Evolutionary conservation across 2,113 vertebrate species (phyloP).

Genomic region (Thalassoma bifasciatum): DNA sequence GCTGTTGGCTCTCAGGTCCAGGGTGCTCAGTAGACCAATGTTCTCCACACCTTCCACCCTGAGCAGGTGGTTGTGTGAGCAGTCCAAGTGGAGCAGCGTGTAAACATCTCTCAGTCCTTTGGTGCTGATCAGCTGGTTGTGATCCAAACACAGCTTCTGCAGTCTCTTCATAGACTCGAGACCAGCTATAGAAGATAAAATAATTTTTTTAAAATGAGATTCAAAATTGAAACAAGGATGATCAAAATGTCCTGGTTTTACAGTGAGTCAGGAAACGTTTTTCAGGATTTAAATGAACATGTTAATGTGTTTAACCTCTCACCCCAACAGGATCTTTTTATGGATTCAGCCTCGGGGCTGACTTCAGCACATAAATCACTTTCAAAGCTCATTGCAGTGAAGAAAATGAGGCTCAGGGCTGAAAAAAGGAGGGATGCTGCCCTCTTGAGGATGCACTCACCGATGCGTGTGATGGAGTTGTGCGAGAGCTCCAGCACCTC

Average conservation of each 20-base stretch:
- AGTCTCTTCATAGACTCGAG: conserved; percentile 88
- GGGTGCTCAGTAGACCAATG: conserved; percentile 88
- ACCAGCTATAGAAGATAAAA: conserved; percentile 82
- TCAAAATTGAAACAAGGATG: background rate
- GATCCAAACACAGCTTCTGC: conserved; percentile 87
- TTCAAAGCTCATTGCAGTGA: conserved; percentile 8
- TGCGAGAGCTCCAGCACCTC: conserved; percentile 89
- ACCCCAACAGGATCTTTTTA: conserved; percentile 64
- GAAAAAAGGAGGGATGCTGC: conserved; percentile 58
- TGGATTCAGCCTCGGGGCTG: conserved; percentile 34
- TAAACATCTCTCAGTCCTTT: conserved; percentile 86
- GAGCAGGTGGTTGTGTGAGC: conserved; percentile 91
- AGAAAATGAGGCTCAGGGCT: background rate
- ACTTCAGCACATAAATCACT: conserved; percentile 35
- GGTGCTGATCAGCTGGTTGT: conserved; percentile 93
- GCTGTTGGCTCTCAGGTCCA: conserved; percentile 91
- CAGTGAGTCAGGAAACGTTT: background rate
- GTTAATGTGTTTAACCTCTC: conserved; percentile 42
- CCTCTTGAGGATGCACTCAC: conserved; percentile 85
- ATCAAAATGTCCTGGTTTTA: background rate
- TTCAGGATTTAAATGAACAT: conserved; percentile 22
- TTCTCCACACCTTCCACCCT: conserved; percentile 87
- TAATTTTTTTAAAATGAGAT: too few species aligned
- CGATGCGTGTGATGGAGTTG: conserved; percentile 91
- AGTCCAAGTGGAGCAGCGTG: conserved; percentile 88